Base-by-base conservation (phyloP, 2,113 vertebrate genomes). In the Polypterus senegalus region DNA sequence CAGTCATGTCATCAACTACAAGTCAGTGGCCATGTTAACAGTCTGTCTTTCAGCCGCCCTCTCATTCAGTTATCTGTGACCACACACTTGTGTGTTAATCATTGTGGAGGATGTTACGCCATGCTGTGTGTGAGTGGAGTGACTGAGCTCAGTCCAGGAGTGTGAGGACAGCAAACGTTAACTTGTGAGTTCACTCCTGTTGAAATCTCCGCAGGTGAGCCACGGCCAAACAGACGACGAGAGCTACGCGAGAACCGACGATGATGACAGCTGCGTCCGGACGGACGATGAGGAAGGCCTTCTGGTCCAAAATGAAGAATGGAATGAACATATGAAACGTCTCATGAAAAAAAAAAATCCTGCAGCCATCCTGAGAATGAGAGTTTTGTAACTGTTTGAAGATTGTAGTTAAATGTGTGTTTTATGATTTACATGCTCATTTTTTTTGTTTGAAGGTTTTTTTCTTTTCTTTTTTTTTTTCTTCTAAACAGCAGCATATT, bases 321-420 rank as follows among this genome's bases (percentile, higher is more conserved):
- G 75, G 75, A 79, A 73, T 67, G 76, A 71, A 76, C 77, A 73
- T 57, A 67, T 72, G 67, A 77, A 81, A 72, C 80, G 65, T 73
- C 80, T 83, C 76, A 81, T 66, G 72, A 67, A 77, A 71, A 74
- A 70, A 67, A 72, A 66, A 70, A 74, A 59, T 64, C 57, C 70
- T 73, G 77, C 67, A 76, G 77, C 76, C 65, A 67, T 73, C 76
- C 79, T 65, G 77, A 80, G 68, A 80, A 84, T 78, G 77, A 65
- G 78, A 86, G 87, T 69, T 80, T 83, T 83, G 80, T 81, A 79
- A 71, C 71, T 74, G 71, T 88, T 85, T 80, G 84, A 76, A 79
- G 73, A 82, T 73, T 75, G 74, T 88, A 88, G 86, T 85, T 87
- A 84, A 80, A 61, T 79, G 78, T 88, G 83, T 85, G 77, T 81